These are phyloP conservation scores for Macrosoma leucophasiata DNA, from an alignment of 2,888 invertebrate species.

Conservation along the genomic window DNA sequence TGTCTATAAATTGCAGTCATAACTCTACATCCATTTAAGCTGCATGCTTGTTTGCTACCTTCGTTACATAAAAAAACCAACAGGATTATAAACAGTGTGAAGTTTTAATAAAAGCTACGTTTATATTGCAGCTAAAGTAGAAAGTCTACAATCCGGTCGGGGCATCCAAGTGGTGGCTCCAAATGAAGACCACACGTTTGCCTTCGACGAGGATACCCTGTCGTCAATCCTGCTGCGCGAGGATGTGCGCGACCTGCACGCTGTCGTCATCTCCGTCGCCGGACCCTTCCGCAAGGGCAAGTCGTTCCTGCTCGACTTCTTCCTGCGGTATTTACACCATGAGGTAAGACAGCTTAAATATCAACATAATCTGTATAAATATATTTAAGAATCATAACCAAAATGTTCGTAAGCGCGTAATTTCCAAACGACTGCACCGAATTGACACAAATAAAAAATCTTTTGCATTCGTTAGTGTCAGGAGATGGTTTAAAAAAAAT, in stretches of 20 bases:
- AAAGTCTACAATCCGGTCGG: constrained; percentile 26
- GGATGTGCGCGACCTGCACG: constrained; percentile 84
- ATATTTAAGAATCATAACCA: no score
- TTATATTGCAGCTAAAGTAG: constrained; percentile 4
- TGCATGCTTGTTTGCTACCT: no score
- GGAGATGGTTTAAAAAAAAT: no score
- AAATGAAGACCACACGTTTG: constrained; percentile 91
- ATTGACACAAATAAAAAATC: no score
- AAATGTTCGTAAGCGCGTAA: no score
- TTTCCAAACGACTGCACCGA: no score
- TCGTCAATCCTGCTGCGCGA: constrained; percentile 81
- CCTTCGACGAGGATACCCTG: constrained; percentile 88
- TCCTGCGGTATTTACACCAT: constrained; percentile 93
- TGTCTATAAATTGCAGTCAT: no score
- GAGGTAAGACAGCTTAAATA: no score
- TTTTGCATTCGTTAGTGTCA: no score
- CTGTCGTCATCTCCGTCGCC: constrained; percentile 93
- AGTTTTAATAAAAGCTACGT: neutral
- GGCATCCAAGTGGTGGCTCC: constrained; percentile 91
- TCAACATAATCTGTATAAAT: no score
- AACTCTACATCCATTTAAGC: no score
- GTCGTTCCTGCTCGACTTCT: constrained; percentile 96
- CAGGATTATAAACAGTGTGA: neutral
- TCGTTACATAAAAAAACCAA: no score
- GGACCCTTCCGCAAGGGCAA: constrained; percentile 97